These are phyloP conservation scores for Argyresthia goedartella DNA, from an alignment of 2,888 invertebrate genomes.

Conservation along the genomic window DNA sequence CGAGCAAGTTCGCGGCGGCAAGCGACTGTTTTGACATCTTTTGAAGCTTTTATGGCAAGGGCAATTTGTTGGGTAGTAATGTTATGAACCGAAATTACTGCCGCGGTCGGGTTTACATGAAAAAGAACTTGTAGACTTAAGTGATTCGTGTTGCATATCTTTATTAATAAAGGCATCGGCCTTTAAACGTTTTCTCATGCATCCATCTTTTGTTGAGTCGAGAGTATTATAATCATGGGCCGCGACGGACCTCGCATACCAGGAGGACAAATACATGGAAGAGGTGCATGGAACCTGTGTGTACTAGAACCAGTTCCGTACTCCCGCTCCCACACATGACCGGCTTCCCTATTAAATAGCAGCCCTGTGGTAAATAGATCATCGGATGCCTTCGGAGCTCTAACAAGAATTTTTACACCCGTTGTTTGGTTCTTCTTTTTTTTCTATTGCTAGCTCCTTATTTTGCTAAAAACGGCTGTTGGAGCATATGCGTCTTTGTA, in stretches of 20 bases:
- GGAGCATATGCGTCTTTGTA: no score
- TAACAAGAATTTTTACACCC: neutral
- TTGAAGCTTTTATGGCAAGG: constrained; percentile 33
- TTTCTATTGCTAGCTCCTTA: no score
- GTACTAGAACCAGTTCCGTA: constrained; percentile 55
- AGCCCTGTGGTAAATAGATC: constrained; percentile 26
- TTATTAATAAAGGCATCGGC: constrained; percentile 1
- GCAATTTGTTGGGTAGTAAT: constrained; percentile 32
- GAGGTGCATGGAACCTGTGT: constrained; percentile 8
- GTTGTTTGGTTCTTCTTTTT: no score
- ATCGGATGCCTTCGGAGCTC: constrained; percentile 37
- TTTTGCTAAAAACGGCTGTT: no score
- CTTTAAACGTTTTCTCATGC: neutral
- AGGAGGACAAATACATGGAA: constrained; percentile 34
- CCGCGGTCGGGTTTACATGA: constrained; percentile 29
- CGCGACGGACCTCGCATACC: constrained; percentile 10
- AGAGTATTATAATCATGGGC: constrained; percentile 1
- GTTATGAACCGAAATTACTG: constrained; percentile 32
- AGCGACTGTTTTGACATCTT: constrained; percentile 37
- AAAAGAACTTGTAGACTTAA: constrained; percentile 26
- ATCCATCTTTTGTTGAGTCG: neutral
- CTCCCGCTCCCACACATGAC: constrained; percentile 55
- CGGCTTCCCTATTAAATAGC: constrained; percentile 40
- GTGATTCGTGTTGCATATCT: constrained; percentile 19
- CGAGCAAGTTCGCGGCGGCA: constrained; percentile 19